phyloP scores from a whole-genome alignment of 2,888 invertebrate genomes.

The Suillia variegata region DNA sequence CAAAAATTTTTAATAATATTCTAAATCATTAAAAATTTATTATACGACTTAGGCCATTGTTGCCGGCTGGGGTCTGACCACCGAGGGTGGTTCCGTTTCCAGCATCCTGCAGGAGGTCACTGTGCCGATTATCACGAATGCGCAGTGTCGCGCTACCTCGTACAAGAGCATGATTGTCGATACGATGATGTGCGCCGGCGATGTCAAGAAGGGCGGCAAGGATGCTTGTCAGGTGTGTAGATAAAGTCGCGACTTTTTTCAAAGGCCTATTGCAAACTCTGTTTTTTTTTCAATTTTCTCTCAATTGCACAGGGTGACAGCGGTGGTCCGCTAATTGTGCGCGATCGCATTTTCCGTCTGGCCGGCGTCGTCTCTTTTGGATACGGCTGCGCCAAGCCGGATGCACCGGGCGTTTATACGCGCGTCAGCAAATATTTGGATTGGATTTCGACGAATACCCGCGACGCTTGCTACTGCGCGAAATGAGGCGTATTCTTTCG shows the following conservation, averaged over 20 bases:
- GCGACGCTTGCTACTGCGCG: constrained; percentile 52
- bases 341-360: constrained; percentile 46
- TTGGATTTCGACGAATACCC: constrained; percentile 52
- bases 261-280: not conserved
- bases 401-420: constrained; percentile 57
- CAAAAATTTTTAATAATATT: not conserved
- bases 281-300: not conserved
- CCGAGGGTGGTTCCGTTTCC: constrained; percentile 46
- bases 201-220: constrained; percentile 48
- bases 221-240: constrained; percentile 57
- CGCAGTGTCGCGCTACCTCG: constrained; percentile 49
- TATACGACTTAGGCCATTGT: constrained; percentile 42
- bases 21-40: not conserved
- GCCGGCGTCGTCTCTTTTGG: constrained; percentile 57
- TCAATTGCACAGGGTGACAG: constrained; percentile 58
- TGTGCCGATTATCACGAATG: constrained; percentile 56
- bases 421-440: constrained; percentile 52
- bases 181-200: constrained; percentile 58
- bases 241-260: not conserved
- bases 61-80: constrained; percentile 56
- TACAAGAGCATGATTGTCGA: constrained; percentile 53
- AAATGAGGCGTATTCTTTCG: constrained; percentile 10
- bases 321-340: constrained; percentile 55
- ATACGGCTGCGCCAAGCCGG: constrained; percentile 53
- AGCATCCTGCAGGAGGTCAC: constrained; percentile 49